A percentile compares a stretch with the other conserved stretches of the same genome.
phyloP scores from a whole-genome alignment of 2,888 invertebrate species.

The Kuschelorhynchus macadamiae region DNA sequence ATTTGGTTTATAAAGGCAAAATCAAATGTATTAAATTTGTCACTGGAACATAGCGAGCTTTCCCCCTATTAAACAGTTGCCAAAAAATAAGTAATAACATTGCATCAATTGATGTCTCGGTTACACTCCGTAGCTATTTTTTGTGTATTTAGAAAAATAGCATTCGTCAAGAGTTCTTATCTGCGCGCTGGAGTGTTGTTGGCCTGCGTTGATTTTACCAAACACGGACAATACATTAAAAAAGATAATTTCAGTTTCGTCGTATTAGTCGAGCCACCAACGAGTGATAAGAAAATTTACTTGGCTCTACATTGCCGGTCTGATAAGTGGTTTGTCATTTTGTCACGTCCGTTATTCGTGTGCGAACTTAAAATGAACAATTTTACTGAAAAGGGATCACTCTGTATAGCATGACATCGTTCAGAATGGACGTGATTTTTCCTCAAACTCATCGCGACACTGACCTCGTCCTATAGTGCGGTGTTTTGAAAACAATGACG shows the following conservation, averaged over 20 bases:
- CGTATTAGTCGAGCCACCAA: constrained; percentile 47
- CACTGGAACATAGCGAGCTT: too few relatives aligned
- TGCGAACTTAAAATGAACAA: background rate
- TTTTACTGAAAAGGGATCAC: constrained; percentile 8
- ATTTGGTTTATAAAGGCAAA: too few relatives aligned
- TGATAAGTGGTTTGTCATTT: constrained; percentile 49
- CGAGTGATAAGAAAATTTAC: constrained; percentile 50
- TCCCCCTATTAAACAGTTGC: too few relatives aligned
- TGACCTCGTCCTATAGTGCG: constrained; percentile 13
- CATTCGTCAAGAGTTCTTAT: constrained; percentile 33
- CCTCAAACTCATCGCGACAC: constrained; percentile 8
- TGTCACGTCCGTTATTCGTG: constrained; percentile 43
- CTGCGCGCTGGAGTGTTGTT: constrained; percentile 35
- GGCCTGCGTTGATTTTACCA: constrained; percentile 30
- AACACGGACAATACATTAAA: constrained; percentile 42
- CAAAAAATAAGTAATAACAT: too few relatives aligned
- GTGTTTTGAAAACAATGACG: constrained; percentile 28
- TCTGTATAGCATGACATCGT: constrained; percentile 16
- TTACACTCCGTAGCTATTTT: background rate
- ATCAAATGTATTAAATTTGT: too few relatives aligned
- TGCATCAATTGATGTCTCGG: too few relatives aligned
- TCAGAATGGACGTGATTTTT: constrained; percentile 11
- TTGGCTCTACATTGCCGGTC: constrained; percentile 39
- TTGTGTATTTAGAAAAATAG: constrained; percentile 2
- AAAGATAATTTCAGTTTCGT: constrained; percentile 47